phyloP scores from a whole-genome alignment of 2,888 invertebrate species.

The Sepioteuthis lessoniana region DNA sequence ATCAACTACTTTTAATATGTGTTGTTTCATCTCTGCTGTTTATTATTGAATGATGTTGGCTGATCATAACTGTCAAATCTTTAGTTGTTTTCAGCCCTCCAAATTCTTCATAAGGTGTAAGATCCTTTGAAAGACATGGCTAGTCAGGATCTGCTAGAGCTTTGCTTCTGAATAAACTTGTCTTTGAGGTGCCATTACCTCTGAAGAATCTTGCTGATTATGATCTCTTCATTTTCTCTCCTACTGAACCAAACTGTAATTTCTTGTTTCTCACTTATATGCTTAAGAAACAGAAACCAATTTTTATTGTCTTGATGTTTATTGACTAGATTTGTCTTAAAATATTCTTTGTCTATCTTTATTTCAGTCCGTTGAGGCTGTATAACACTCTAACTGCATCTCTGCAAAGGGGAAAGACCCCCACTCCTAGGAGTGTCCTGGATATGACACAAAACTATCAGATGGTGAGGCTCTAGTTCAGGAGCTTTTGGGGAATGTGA shows the following conservation, averaged over 20 bases:
- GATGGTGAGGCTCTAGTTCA: no score
- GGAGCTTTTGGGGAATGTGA: no score
- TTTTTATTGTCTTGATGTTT: neutral
- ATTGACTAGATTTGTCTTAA: no score
- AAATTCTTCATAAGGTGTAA: neutral
- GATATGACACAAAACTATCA: no score
- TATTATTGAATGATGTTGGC: neutral
- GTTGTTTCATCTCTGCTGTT: neutral
- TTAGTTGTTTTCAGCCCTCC: neutral
- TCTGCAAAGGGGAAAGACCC: no score
- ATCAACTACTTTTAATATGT: neutral
- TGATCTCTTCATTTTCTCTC: neutral
- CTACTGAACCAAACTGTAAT: neutral
- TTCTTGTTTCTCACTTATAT: neutral
- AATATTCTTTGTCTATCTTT: no score
- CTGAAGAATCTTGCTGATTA: neutral
- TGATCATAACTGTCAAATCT: neutral
- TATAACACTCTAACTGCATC: no score
- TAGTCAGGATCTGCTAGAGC: neutral
- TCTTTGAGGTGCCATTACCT: neutral
- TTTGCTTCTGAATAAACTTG: neutral
- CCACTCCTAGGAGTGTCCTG: no score
- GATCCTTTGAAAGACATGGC: neutral
- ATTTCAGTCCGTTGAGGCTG: no score
- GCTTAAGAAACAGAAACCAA: neutral